phyloP scores from a whole-genome alignment of 1,140 invertebrate genomes.

The Drosophila kurseongensis region DNA sequence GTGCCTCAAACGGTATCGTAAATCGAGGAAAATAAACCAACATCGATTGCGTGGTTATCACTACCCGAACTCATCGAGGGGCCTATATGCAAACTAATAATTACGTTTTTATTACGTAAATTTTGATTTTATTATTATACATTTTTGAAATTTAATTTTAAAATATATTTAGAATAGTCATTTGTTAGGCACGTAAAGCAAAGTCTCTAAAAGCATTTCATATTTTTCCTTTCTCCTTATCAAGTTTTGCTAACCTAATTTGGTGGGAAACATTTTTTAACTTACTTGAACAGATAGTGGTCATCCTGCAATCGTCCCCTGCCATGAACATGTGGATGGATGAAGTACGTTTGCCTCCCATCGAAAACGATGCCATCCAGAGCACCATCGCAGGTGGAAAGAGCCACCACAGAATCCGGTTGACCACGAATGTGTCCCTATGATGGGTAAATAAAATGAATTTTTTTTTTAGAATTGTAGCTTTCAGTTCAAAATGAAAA shows the following conservation, averaged over 20 bases:
- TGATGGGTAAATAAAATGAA: slow-evolving; percentile 3
- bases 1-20: background rate
- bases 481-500: no score
- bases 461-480: no score
- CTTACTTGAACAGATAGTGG: slow-evolving; percentile 81
- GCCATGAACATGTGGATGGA: slow-evolving; percentile 86
- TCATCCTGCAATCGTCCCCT: slow-evolving; percentile 71
- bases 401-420: slow-evolving; percentile 91
- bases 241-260: slow-evolving; percentile 1
- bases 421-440: slow-evolving; percentile 90
- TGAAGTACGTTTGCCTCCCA: slow-evolving; percentile 90
- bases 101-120: background rate
- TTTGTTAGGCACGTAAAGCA: no score
- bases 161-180: no score
- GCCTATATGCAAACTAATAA: background rate
- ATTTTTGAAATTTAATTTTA: background rate
- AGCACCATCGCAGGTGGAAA: slow-evolving; percentile 93
- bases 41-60: background rate
- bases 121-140: background rate
- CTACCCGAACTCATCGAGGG: background rate
- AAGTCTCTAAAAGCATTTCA: background rate
- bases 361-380: slow-evolving; percentile 93
- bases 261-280: background rate
- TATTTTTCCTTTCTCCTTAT: background rate
- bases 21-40: background rate